Evolutionary conservation across 2,797 vertebrate genomes (phyloP).

Genomic region (Lacerta bilineata): DNA sequence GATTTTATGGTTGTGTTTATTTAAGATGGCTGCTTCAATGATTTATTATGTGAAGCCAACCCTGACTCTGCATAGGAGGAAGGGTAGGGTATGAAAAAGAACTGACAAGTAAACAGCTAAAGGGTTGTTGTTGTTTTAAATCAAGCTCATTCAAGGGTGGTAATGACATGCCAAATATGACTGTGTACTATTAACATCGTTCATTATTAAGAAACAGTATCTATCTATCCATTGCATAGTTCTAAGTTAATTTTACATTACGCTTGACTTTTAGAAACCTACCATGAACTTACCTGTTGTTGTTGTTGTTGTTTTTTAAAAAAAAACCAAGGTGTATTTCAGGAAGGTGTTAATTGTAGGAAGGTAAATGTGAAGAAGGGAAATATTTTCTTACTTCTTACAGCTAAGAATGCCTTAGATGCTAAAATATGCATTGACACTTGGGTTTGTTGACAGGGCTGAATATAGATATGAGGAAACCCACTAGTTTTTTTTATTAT

Average conservation of each 20-base stretch:
- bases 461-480: not conserved
- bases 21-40: no score
- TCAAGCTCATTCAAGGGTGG: no score
- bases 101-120: no score
- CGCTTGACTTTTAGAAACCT: not conserved
- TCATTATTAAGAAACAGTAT: no score
- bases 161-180: no score
- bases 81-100: no score
- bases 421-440: not conserved
- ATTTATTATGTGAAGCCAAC: no score
- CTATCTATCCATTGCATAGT: not conserved
- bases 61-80: no score
- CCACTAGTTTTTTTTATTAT: not conserved
- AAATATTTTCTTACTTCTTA: not conserved
- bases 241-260: not conserved
- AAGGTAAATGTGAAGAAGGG: not conserved
- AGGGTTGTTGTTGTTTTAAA: no score
- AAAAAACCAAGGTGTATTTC: not conserved
- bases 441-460: not conserved
- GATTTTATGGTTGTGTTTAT: no score
- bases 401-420: not conserved
- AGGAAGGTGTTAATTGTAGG: not conserved
- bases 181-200: no score
- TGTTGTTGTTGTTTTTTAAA: no score
- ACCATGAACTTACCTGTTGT: not conserved